These are phyloP conservation scores for Seladonia tumulorum DNA, from an alignment of 2,888 invertebrate species.

Conservation along the genomic window DNA sequence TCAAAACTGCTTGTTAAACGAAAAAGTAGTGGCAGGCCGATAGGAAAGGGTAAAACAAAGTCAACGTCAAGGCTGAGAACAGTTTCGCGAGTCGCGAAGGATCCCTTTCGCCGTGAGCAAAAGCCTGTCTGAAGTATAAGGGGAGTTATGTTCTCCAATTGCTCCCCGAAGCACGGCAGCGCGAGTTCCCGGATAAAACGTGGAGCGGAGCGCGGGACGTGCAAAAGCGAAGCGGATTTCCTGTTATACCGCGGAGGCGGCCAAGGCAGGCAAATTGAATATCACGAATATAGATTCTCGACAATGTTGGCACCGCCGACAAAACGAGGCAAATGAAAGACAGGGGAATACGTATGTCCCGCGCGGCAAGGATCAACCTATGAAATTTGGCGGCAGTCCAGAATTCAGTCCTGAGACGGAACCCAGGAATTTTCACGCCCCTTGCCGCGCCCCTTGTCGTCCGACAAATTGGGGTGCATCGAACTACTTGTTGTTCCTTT, in stretches of 20 bases:
- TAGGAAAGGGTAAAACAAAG: background rate
- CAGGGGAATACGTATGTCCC: constrained; percentile 30
- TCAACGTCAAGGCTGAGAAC: background rate
- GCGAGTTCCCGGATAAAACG: constrained; percentile 21
- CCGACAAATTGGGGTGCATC: constrained; percentile 36
- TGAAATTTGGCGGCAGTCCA: constrained; percentile 53
- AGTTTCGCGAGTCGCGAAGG: background rate
- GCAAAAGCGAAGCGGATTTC: constrained; percentile 50
- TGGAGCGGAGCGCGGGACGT: background rate
- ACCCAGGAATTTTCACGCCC: constrained; percentile 12
- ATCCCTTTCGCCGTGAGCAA: background rate
- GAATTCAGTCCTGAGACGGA: constrained; percentile 28
- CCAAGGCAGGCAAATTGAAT: constrained; percentile 60
- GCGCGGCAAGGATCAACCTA: constrained; percentile 37
- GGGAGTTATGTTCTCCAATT: background rate
- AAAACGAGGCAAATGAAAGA: constrained; percentile 53
- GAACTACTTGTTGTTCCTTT: constrained; percentile 21
- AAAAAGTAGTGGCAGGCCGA: background rate
- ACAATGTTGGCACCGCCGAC: constrained; percentile 30
- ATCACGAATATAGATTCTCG: constrained; percentile 59
- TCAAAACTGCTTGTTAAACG: background rate
- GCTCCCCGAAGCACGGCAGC: constrained; percentile 11
- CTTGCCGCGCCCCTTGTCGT: background rate
- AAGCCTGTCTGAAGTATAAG: background rate
- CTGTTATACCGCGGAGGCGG: constrained; percentile 30